phyloP scores from a whole-genome alignment of 2,888 invertebrate genomes.

The Terebella lapidaria region DNA sequence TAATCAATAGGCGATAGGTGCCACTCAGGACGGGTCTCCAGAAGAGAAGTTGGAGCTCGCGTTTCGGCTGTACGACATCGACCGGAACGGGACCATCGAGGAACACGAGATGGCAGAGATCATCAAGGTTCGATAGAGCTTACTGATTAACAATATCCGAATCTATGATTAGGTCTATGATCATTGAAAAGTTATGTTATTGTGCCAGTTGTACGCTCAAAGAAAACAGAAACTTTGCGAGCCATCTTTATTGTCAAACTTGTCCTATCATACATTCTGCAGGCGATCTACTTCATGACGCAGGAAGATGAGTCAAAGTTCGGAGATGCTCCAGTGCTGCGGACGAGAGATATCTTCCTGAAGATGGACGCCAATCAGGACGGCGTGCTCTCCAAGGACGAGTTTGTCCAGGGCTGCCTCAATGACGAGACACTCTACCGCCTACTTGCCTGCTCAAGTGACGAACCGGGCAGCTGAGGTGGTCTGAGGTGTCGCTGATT shows the following conservation, averaged over 20 bases:
- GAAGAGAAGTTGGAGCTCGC: slow-evolving; percentile 99
- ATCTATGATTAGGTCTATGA: too few relatives aligned
- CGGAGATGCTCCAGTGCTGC: neutral
- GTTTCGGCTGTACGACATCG: slow-evolving; percentile 97
- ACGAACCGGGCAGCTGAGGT: too few relatives aligned
- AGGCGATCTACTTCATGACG: neutral
- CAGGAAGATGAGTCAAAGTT: neutral
- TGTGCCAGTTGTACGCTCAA: too few relatives aligned
- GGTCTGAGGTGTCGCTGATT: too few relatives aligned
- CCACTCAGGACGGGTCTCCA: slow-evolving; percentile 93
- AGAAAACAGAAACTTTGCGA: neutral
- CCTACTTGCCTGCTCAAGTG: neutral
- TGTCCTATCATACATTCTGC: neutral
- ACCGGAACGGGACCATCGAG: slow-evolving; percentile 95
- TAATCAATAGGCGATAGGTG: slow-evolving; percentile 79
- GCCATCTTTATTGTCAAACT: neutral
- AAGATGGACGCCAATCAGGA: neutral
- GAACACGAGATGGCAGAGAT: slow-evolving; percentile 99
- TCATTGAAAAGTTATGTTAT: too few relatives aligned
- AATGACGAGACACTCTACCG: neutral
- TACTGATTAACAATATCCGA: neutral
- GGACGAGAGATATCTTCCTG: neutral
- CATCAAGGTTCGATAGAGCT: slow-evolving; percentile 70
- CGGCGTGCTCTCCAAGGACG: neutral
- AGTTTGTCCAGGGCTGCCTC: neutral